Base-by-base conservation (phyloP, 1,140 invertebrate genomes). In the Drosophila chauvacae region DNA sequence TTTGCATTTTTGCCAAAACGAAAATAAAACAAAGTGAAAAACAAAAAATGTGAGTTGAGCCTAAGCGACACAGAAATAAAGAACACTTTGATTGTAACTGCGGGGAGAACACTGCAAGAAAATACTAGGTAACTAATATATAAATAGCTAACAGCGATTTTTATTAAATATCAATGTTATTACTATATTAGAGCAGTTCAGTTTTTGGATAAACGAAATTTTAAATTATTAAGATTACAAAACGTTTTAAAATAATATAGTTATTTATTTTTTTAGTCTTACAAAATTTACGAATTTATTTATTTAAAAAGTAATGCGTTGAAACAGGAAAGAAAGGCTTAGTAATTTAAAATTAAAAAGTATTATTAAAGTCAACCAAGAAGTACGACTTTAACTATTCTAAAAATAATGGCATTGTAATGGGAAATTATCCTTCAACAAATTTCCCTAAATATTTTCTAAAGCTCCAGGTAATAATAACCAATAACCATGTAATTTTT, bases 1-100 rank as follows among this genome's bases (percentile, higher is more conserved):
- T 87, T 87, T 87, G 80, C 84, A 87, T 84, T 77, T 77, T 77
- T 55, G 64, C 33, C 61, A 73, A 85, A 85, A 84, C 77, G 59
- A 80, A 56, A 56, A 56, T 35, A 56, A 56, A 56, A 39, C 77
- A 70, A 80, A 33, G 28, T 59, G 65, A 56, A 55, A 35, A 35
- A 53, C 30, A 50, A n/a, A 53, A 80, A 74, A 48, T 50, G 28
- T 50, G 65, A 63, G n/a, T 3, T 41, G 63, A 59, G 59, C 48
- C 78, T 80, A 76, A 68, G 44, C 64, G 33, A 61, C 66, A 73
- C 66, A 56, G 69, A 61, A 72, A 61, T 61, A 53, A 50, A 42
- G 18, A 56, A 59, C 45, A 71, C 45, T 23, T 47, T 39, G 69
- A 18, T 16, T 72, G 66, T 41, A 23, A 59, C 65, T 48, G 44